Percentiles rank a stretch among this genome's conserved stretches.
Conservation (phyloP, 2,113 vertebrate genomes). For the Podiceps cristatus region DNA sequence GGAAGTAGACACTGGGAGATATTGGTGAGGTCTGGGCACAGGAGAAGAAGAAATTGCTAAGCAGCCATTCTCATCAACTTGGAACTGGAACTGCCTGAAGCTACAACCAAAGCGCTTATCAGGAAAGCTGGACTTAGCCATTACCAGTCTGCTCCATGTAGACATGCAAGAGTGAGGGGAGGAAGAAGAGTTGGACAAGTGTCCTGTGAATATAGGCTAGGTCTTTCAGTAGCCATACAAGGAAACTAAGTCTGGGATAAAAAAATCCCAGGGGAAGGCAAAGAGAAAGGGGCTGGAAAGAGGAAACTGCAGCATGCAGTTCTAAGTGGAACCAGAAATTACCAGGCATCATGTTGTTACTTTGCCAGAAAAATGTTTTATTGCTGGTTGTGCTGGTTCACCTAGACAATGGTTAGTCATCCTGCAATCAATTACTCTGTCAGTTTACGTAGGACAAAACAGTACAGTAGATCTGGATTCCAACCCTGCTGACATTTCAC, state of each 20-base stretch:
- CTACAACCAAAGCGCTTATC: neutral
- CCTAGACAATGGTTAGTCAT: slow-evolving; percentile 21
- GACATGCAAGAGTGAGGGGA: neutral
- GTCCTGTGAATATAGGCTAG: neutral
- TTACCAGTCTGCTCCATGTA: neutral
- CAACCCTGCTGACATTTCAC: slow-evolving; percentile 47
- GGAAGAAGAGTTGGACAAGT: neutral
- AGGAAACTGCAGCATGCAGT: neutral
- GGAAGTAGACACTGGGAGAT: neutral
- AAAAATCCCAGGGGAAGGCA: neutral
- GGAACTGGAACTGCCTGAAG: neutral
- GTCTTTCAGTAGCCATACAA: neutral
- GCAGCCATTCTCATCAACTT: neutral
- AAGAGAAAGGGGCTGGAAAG: neutral
- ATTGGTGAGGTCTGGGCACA: neutral
- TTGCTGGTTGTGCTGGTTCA: slow-evolving; percentile 24
- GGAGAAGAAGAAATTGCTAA: neutral
- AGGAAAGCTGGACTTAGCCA: neutral
- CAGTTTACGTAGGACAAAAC: neutral
- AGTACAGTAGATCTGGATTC: neutral
- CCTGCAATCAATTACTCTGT: neutral
- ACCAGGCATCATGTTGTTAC: neutral
- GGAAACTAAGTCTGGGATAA: neutral
- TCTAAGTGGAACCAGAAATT: neutral
- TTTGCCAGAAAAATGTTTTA: neutral